Base-by-base conservation (phyloP, 37 sponge, comb jelly and placozoan species). In the Aplysina aerophoba region DNA sequence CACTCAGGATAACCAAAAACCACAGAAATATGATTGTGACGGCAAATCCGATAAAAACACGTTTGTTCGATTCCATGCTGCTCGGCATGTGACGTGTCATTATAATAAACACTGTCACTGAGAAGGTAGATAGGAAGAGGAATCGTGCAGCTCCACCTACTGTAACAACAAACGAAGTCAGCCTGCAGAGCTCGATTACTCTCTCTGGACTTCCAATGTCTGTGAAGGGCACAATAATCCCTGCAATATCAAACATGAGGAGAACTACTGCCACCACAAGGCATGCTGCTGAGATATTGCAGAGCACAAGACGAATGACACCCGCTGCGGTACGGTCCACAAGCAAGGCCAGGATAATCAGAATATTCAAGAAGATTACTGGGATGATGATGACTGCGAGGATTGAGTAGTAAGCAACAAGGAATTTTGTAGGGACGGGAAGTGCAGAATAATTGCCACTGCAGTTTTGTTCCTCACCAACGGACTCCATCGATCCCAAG, bases 121-220 rank as follows among this genome's bases (percentile, higher is more conserved):
- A 69, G 34, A 69, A 69, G 71, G 71, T 35, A 25, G 71, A 6
- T 35, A 69, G 28, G 71, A 69, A 69, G 34, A 69, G 34, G 1
- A 69, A 35, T 27, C 71, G 30, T 69, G 71, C 71, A 3, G 34
- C 33, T 8, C 66, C 66, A 69, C 71, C 71, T 34, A 11, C 28
- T 1, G 71, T 16, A 34, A 11, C 19, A 69, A 69, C 34, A 33
- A 69, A 44, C 3, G 50, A 44, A 8, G 50, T 11, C 50, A 11
- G 50, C 50, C 50, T 69, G 34, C 71, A 69, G 34, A 69, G 66
- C 11, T 65, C 22, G 22, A 30, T 16, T 11, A 11, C 66, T 11
- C n/a, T n/a, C n/a, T n/a, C n/a, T n/a, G n/a, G n/a, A n/a, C n/a
- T n/a, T n/a, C n/a, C n/a, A n/a, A n/a, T n/a, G 50, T 75, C 38